Percentiles rank a stretch among this genome's conserved stretches.
Conservation (phyloP, 2,797 vertebrate species). For the Cuniculus paca region DNA sequence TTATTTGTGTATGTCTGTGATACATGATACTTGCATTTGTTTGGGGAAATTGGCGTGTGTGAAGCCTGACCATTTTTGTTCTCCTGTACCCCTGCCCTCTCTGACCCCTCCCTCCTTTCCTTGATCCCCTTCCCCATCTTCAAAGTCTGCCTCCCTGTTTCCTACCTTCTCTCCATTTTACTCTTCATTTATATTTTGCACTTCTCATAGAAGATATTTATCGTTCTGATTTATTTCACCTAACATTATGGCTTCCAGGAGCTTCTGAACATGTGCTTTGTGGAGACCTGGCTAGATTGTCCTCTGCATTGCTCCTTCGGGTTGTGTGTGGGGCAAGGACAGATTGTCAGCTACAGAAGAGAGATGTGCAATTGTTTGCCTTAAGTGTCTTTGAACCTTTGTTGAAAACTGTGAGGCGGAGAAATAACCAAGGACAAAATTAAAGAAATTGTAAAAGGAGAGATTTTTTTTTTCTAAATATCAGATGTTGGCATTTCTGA, state of each 20-base stretch:
- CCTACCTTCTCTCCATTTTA: not conserved
- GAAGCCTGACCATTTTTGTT: not conserved
- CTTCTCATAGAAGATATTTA: not conserved
- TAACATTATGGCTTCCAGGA: not conserved
- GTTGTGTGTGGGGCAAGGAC: accelerated
- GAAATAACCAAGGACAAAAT: conserved; percentile 14
- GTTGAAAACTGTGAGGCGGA: conserved; percentile 67
- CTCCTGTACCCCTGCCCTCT: not conserved
- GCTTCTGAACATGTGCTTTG: conserved; percentile 57
- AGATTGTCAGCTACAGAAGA: conserved; percentile 58
- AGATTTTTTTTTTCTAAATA: accelerated
- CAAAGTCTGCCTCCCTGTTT: not conserved
- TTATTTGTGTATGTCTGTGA: not conserved
- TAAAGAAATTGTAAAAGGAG: not conserved
- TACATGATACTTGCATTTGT: not conserved
- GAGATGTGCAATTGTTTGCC: conserved; percentile 76
- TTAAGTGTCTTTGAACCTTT: conserved; percentile 70
- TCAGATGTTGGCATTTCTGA: not conserved
- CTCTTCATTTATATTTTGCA: not conserved
- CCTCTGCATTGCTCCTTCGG: conserved; percentile 56
- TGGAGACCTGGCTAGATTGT: conserved; percentile 40
- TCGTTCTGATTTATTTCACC: not conserved
- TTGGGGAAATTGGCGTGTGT: not conserved
- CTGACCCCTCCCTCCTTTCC: not conserved
- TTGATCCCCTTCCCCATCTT: not conserved